phyloP scores from a whole-genome alignment of 2,113 vertebrate species.

The Mungos mungo region DNA sequence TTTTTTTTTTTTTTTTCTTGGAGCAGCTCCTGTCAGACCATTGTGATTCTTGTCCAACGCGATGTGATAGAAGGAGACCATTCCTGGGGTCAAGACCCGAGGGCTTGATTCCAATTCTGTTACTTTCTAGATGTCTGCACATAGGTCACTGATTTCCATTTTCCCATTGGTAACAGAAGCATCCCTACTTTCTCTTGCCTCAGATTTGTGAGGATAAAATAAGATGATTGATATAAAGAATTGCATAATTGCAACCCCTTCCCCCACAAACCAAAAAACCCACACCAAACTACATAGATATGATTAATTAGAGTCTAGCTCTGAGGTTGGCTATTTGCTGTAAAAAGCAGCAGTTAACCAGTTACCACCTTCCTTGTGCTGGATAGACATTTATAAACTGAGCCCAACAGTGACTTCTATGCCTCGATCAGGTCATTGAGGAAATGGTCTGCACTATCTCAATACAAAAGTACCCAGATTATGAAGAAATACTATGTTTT shows the following conservation, averaged over 20 bases:
- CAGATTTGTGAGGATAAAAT: background rate
- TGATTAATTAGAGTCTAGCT: background rate
- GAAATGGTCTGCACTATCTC: slow-evolving; percentile 28
- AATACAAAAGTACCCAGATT: slow-evolving; percentile 42
- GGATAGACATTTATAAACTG: background rate
- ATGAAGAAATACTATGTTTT: slow-evolving; percentile 48
- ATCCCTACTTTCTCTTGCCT: background rate
- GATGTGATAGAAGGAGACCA: background rate
- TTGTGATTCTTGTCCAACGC: background rate
- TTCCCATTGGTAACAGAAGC: background rate
- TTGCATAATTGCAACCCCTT: background rate
- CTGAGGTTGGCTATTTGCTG: background rate
- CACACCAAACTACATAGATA: background rate
- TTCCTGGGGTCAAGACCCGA: too few relatives aligned
- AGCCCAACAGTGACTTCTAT: background rate
- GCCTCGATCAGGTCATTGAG: background rate
- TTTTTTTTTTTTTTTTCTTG: background rate
- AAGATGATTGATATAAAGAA: background rate
- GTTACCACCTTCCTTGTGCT: background rate
- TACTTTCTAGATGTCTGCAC: background rate
- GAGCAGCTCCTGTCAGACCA: background rate
- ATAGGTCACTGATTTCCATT: background rate
- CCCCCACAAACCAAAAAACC: background rate
- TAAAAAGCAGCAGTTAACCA: background rate
- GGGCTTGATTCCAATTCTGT: background rate